Evolutionary conservation across 2,888 invertebrate species (phyloP).

Genomic region (Agrochola macilenta): DNA sequence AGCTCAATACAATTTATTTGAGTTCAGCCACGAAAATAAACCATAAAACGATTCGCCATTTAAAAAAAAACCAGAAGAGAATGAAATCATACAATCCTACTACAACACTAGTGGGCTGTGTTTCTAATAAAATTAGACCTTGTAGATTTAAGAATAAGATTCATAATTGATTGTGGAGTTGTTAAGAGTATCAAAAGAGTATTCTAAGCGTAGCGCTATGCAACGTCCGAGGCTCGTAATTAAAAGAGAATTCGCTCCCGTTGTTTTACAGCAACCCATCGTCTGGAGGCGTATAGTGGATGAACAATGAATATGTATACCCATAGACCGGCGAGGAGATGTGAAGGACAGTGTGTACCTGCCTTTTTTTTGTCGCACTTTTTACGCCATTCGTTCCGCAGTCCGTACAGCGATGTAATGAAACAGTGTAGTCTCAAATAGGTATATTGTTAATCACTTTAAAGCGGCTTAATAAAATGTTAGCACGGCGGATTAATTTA

Average conservation of each 20-base stretch:
- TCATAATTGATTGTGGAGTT: conserved; percentile 68
- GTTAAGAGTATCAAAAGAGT: conserved; percentile 76
- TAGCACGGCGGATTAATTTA: conserved; percentile 10
- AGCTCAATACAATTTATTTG: conserved; percentile 39
- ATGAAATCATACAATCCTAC: conserved; percentile 59
- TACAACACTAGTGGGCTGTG: conserved; percentile 29
- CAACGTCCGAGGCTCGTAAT: conserved; percentile 79
- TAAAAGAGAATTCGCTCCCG: conserved; percentile 81
- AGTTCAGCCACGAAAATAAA: conserved; percentile 45
- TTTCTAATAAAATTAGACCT: conserved; percentile 62
- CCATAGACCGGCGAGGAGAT: conserved; percentile 67
- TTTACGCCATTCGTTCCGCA: conserved; percentile 47
- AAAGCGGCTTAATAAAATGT: conserved; percentile 26
- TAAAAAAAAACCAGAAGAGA: conserved; percentile 48
- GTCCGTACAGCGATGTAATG: conserved; percentile 43
- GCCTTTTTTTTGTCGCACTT: conserved; percentile 69
- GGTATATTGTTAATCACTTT: conserved; percentile 55
- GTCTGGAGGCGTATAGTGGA: conserved; percentile 75
- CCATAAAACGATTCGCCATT: conserved; percentile 31
- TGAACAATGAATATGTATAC: conserved; percentile 76
- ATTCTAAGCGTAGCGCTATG: conserved; percentile 76
- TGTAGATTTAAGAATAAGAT: conserved; percentile 61
- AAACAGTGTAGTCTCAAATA: conserved; percentile 41
- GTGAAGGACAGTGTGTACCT: conserved; percentile 75
- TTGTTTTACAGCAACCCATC: conserved; percentile 80